A percentile compares a stretch with the other conserved stretches of the same genome.
phyloP scores from a whole-genome alignment of 2,113 vertebrate genomes.

The Mormyrus iriodes region DNA sequence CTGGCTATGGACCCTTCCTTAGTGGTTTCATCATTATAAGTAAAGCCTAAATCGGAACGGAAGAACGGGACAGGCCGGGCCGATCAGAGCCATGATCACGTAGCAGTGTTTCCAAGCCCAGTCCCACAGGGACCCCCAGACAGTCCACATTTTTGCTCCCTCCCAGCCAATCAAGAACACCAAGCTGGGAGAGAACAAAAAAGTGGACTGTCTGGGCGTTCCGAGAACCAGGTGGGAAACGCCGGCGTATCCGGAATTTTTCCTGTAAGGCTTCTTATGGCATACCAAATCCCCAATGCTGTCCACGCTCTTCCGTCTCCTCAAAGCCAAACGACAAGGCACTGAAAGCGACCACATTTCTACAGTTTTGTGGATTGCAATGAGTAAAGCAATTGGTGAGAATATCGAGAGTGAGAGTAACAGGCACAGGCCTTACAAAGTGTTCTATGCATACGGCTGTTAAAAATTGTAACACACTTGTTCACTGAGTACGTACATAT shows the following conservation, averaged over 20 bases:
- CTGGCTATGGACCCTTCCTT: not conserved
- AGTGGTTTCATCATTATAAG: not conserved
- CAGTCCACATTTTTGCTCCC: not conserved
- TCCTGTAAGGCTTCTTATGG: constrained; percentile 51
- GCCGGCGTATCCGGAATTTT: constrained; percentile 24
- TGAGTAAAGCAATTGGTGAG: not conserved
- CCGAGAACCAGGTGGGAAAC: not conserved
- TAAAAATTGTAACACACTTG: not conserved
- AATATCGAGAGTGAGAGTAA: not conserved
- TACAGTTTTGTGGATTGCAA: constrained; percentile 20
- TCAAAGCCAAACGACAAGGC: constrained; percentile 73
- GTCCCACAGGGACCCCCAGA: not conserved
- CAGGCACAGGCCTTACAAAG: constrained; percentile 18
- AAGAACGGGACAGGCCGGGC: not conserved
- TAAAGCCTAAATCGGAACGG: not conserved
- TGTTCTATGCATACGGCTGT: not conserved
- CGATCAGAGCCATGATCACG: not conserved
- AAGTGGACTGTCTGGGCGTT: not conserved
- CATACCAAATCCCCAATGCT: constrained; percentile 29
- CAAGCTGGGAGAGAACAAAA: not conserved
- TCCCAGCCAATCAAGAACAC: not conserved
- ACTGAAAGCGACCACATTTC: constrained; percentile 59
- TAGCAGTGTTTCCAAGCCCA: constrained; percentile 9
- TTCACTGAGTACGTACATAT: constrained; percentile 42
- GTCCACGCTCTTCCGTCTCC: not conserved